phyloP scores from a whole-genome alignment of 2,113 vertebrate genomes.

The Scatophagus argus region DNA sequence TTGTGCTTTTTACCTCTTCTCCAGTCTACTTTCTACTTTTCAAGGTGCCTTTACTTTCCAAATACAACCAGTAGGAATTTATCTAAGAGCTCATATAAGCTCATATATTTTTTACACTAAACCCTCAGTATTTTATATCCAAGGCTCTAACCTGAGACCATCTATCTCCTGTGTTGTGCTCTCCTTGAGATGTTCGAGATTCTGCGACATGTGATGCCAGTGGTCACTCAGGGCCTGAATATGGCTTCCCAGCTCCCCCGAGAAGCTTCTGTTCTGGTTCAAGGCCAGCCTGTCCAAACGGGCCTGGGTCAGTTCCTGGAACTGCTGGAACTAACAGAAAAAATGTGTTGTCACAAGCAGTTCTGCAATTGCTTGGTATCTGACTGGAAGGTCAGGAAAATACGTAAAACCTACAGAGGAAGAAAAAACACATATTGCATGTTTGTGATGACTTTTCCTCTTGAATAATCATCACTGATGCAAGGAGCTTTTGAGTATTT shows the following conservation, averaged over 20 bases:
- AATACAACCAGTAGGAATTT: not conserved
- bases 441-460: not conserved
- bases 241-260: conserved; percentile 68
- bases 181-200: conserved; percentile 53
- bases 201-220: conserved; percentile 65
- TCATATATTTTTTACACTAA: not conserved
- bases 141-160: conserved; percentile 52
- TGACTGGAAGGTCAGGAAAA: conserved; percentile 1
- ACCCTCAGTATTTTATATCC: not conserved
- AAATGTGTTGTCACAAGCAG: conserved; percentile 2
- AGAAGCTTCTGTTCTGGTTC: conserved; percentile 84
- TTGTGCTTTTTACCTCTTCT: not conserved
- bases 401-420: not conserved
- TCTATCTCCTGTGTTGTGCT: conserved; percentile 54
- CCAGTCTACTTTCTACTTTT: not conserved
- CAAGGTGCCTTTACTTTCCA: not conserved
- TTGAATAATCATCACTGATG: not conserved
- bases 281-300: conserved; percentile 81
- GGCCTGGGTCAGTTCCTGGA: conserved; percentile 80
- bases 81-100: not conserved
- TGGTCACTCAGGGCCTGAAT: conserved; percentile 77
- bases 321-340: conserved; percentile 81
- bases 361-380: conserved; percentile 30
- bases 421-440: not conserved
- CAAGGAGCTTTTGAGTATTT: conserved; percentile 5